Conservation (phyloP, 2,888 invertebrate species). For the Acleris emargana region DNA sequence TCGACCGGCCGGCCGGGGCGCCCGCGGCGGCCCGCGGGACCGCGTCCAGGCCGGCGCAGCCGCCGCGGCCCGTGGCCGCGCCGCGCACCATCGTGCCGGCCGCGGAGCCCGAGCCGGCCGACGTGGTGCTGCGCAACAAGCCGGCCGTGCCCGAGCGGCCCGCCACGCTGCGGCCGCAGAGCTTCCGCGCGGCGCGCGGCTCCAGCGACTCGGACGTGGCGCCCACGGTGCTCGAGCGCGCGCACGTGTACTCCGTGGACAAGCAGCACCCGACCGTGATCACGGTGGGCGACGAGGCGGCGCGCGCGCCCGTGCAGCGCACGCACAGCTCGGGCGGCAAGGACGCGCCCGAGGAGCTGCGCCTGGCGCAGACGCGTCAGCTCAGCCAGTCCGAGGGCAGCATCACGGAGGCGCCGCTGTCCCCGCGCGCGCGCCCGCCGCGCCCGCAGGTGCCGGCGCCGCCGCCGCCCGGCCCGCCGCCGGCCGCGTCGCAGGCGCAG, state of each 20-base stretch:
- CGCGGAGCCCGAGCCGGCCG: constrained; percentile 52
- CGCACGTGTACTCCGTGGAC: constrained; percentile 88
- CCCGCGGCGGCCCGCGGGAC: constrained; percentile 51
- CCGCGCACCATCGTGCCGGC: constrained; percentile 69
- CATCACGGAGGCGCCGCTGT: constrained; percentile 61
- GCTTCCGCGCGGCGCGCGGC: constrained; percentile 73
- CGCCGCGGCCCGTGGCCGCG: constrained; percentile 78
- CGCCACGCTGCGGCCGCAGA: constrained; percentile 85
- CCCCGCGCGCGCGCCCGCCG: constrained; percentile 63
- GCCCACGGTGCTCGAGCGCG: constrained; percentile 85
- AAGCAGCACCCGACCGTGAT: constrained; percentile 90
- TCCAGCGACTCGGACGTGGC: constrained; percentile 52
- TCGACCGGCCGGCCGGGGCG: constrained; percentile 50
- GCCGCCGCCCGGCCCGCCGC: constrained; percentile 39
- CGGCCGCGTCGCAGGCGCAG: constrained; percentile 38
- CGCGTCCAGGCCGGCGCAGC: constrained; percentile 77
- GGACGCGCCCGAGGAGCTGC: constrained; percentile 66
- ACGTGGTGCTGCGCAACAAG: constrained; percentile 86
- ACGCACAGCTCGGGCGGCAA: constrained; percentile 77
- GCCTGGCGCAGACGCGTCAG: constrained; percentile 68
- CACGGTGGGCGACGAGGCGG: constrained; percentile 71
- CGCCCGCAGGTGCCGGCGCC: constrained; percentile 57
- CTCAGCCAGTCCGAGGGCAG: constrained; percentile 83
- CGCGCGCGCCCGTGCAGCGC: constrained; percentile 61
- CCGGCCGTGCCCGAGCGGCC: constrained; percentile 93